phyloP scores from a whole-genome alignment of 1,140 invertebrate species.

The Paraescarpia echinospica region DNA sequence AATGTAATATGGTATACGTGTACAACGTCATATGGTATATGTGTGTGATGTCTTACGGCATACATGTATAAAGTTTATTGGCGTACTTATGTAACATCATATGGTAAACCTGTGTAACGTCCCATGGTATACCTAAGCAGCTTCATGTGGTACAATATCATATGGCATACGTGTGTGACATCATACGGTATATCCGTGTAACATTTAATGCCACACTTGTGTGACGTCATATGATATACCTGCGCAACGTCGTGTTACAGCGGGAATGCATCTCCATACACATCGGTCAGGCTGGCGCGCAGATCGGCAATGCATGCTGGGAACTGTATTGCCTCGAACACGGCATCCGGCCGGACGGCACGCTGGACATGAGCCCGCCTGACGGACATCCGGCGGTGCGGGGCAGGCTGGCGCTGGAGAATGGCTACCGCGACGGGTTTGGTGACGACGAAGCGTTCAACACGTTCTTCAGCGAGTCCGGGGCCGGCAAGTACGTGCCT shows the following conservation, averaged over 20 bases:
- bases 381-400: not conserved
- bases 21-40: too few relatives aligned
- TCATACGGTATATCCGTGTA: not conserved
- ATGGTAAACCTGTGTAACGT: too few relatives aligned
- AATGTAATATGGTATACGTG: too few relatives aligned
- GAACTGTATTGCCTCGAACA: not conserved
- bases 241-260: not conserved
- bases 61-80: too few relatives aligned
- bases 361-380: not conserved
- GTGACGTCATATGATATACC: not conserved
- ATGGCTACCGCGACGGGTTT: slow-evolving; percentile 6
- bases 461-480: slow-evolving; percentile 66
- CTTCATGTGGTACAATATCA: too few relatives aligned
- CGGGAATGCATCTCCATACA: not conserved
- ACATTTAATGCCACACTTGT: too few relatives aligned
- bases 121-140: too few relatives aligned
- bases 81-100: too few relatives aligned
- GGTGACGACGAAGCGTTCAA: slow-evolving; percentile 48
- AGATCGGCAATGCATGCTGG: slow-evolving; percentile 3
- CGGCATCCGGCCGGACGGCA: not conserved
- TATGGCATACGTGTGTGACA: not conserved
- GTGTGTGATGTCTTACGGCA: too few relatives aligned
- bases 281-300: not conserved
- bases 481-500: slow-evolving; percentile 81
- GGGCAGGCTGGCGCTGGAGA: not conserved